Base-by-base conservation (phyloP, 2,888 invertebrate genomes). In the Caenorhabditis sulstoni region DNA sequence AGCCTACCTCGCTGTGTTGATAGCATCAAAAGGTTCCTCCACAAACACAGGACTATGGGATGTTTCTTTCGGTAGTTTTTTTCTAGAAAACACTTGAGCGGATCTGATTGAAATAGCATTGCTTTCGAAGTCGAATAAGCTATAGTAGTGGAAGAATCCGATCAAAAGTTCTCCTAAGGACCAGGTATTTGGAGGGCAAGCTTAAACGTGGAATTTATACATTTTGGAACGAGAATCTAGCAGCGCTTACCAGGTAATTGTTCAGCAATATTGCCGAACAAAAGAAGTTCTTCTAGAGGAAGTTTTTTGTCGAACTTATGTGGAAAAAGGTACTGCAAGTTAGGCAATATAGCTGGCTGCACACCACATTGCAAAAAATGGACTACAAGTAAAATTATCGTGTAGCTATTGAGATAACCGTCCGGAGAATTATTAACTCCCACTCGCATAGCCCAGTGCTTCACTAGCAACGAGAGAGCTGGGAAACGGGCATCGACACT, bases 401-500 rank as follows among this genome's bases (percentile, higher is more conserved):
- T 87, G 65, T 90, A 90, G 61, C 87, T 87, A 71, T 76, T 76
- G 14, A 76, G 55, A 22, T 59, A 68, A 29, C 64, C 76, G 0
- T 61, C 61, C 9, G 20, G 61, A 12, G 90, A 85, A 58, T 88
- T 86, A 29, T 79, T 81, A 7, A 90, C 85, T 0, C 79, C 86
- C n/a, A 75, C 78, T 3, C 52, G 58, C 20, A 87, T 86, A 9
- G 90, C 90, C 90, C 90, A 90, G 64, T 90, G 88, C 62, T 90
- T 90, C 18, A 90, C 67, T 11, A 88, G 23, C 0, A 90, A 71
- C 11, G 86, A 84, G 11, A 90, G 57, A 0, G 87, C 86, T 12
- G 89, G 87, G 58, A 90, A 89, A 9, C 90, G 81, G 12, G 79
- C 81, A 59, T 90, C 90, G 4, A 29, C 29, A 7, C 29, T 29